Evolutionary conservation across 2,888 invertebrate genomes (phyloP).

Genomic region (Xestia sexstrigata): DNA sequence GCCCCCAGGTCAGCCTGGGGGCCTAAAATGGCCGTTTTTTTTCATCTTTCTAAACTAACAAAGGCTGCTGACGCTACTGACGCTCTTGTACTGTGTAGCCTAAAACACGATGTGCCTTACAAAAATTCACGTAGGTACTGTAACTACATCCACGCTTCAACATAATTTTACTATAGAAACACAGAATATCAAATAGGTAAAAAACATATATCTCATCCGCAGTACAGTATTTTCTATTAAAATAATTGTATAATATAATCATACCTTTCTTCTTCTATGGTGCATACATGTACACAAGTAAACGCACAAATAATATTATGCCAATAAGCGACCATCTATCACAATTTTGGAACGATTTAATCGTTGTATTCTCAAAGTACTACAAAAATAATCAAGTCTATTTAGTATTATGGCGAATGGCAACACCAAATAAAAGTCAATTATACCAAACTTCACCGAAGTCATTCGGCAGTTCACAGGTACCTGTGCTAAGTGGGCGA

Average conservation of each 20-base stretch:
- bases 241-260: neutral
- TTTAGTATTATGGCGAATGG: neutral
- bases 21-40: too few species aligned
- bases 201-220: neutral
- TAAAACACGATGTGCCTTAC: neutral
- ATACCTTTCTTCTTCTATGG: neutral
- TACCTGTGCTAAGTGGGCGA: slow-evolving; percentile 82
- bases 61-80: too few species aligned
- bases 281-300: neutral
- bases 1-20: too few species aligned
- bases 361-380: neutral
- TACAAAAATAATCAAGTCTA: neutral
- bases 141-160: neutral
- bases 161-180: neutral
- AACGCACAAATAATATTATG: slow-evolving; percentile 5
- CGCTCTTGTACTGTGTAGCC: neutral
- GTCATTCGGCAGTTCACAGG: slow-evolving; percentile 68
- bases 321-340: slow-evolving; percentile 21
- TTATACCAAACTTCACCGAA: too few species aligned
- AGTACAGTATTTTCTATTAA: neutral
- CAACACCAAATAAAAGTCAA: slow-evolving; percentile 27
- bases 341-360: slow-evolving; percentile 38
- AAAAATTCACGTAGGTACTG: neutral
- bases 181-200: neutral
- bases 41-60: too few species aligned